Conservation (phyloP, 2,113 vertebrate genomes). For the Nibea albiflora region DNA sequence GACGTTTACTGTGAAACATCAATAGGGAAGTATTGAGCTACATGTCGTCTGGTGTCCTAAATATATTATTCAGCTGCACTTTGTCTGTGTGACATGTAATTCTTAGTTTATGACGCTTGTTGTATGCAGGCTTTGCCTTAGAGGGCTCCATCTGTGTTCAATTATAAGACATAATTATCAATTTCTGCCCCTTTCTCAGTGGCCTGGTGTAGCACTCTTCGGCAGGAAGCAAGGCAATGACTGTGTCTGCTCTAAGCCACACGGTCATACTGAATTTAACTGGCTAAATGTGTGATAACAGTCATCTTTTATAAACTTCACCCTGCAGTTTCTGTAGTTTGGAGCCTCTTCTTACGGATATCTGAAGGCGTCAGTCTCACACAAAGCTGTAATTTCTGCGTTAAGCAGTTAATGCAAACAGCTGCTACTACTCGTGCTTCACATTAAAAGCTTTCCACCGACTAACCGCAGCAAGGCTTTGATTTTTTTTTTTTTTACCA, state of each 20-base stretch:
- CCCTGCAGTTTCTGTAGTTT: neutral
- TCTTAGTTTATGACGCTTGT: neutral
- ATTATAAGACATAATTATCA: no score
- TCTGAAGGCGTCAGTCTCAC: neutral
- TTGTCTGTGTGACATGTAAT: neutral
- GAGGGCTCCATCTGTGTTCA: neutral
- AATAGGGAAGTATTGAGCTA: neutral
- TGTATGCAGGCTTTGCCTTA: neutral
- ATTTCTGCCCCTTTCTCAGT: neutral
- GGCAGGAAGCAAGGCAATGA: neutral
- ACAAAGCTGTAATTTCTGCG: neutral
- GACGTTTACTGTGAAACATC: neutral
- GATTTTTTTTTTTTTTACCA: neutral
- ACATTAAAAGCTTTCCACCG: neutral
- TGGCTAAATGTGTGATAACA: neutral
- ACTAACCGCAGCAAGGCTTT: slow-evolving; percentile 9
- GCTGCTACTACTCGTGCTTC: neutral
- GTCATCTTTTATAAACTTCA: neutral
- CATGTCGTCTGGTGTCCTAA: neutral
- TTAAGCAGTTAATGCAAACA: neutral
- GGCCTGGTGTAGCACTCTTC: neutral
- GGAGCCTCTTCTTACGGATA: neutral
- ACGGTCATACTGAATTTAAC: neutral
- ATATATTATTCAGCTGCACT: neutral
- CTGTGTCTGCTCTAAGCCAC: neutral